Base-by-base conservation (phyloP, 2,113 vertebrate species). In the Gambusia affinis region DNA sequence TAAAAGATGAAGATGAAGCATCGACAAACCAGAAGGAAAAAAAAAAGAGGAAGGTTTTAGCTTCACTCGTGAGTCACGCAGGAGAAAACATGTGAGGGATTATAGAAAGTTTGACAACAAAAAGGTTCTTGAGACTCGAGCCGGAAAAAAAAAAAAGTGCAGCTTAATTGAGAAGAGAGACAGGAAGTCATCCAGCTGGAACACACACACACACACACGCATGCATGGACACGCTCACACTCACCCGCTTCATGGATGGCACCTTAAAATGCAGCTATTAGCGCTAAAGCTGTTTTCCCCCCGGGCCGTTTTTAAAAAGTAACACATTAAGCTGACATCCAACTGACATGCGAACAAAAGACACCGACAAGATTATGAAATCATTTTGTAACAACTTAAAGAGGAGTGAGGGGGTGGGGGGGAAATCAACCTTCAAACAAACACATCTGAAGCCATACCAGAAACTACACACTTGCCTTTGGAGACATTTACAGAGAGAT, bases 91-190 rank as follows among this genome's bases (percentile, higher is more conserved):
- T 74, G 64, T 82, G 73, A 83, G 47, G 78, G 79, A 86, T 79
- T 86, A 73, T 67, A 76, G 54, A 33, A 88, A 80, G 76, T 80
- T 72, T 85, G 84, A 83, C 72, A 81, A 80, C 71, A 71, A 70
- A 80, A 68, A 75, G 54, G 57, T 70, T 37, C 68, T 67, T 63
- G 64, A 28, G 82, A 67, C 64, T 64, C 1, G 51, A 31, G 47
- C 60, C 60, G 8, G 64, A 67, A 83, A 73, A 39, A 67, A 14
- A 67, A 14, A 60, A 30, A 39, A 64, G 31, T 70, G 30, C 31
- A 11, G 6, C 61, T 84, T 87, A 82, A 88, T 80, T 84, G 79
- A 73, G 51, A 47, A 69, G 63, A 76, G 54, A 81, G 72, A 73
- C 61, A 51, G 74, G 44, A 60, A 75, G 60, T 54, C 31, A 73